These are phyloP conservation scores for Coracopsis vasa DNA, from an alignment of 2,113 vertebrate genomes.

Conservation along the genomic window DNA sequence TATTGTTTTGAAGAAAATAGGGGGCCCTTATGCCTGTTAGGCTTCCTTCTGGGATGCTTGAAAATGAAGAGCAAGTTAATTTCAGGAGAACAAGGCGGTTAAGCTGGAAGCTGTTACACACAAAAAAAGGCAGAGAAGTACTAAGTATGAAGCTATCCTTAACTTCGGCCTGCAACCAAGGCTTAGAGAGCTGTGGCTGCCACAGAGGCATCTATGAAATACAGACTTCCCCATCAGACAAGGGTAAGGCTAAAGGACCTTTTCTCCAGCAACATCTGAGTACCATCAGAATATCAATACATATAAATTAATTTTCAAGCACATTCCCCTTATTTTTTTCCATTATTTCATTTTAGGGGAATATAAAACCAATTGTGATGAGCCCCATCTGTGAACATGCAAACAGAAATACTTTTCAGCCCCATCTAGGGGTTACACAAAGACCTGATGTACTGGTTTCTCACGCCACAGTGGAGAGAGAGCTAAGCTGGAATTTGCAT, in stretches of 20 bases:
- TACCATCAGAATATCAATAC: not conserved
- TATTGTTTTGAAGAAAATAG: conserved; percentile 8
- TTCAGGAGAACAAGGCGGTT: not conserved
- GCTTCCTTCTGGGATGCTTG: not conserved
- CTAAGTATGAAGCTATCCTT: not conserved
- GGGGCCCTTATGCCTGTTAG: not conserved
- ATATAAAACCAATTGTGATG: not conserved
- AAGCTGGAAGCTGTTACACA: not conserved
- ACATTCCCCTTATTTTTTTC: not conserved
- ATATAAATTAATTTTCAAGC: not conserved
- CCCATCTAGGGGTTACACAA: not conserved
- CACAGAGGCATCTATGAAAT: not conserved
- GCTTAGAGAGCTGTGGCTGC: not conserved
- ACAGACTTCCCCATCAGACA: not conserved
- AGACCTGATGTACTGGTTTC: not conserved
- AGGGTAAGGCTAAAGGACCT: not conserved
- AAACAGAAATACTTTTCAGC: not conserved
- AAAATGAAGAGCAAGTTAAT: not conserved
- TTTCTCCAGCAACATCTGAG: not conserved
- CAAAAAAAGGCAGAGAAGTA: not conserved
- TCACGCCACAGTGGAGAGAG: not conserved
- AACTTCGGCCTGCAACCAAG: not conserved
- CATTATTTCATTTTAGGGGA: not conserved
- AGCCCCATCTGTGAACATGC: not conserved
- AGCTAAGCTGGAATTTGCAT: not conserved